phyloP scores from a whole-genome alignment of 92 coral and sea anemone species.

The Heteractis magnifica region DNA sequence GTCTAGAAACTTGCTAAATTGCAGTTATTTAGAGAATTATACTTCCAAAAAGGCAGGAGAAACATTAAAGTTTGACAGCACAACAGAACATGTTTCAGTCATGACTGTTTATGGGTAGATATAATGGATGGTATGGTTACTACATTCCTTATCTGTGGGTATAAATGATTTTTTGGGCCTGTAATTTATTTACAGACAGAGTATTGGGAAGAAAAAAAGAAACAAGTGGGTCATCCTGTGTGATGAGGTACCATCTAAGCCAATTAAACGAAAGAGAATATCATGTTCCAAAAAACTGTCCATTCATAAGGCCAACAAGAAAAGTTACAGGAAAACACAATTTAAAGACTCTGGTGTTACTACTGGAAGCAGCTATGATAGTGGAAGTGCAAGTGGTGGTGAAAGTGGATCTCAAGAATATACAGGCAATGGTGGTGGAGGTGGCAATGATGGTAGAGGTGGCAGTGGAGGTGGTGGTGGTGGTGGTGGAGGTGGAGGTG shows the following conservation, averaged over 20 bases:
- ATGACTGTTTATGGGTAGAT: too few relatives aligned
- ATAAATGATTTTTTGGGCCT: neutral
- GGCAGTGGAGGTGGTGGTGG: conserved; percentile 7
- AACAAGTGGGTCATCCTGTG: neutral
- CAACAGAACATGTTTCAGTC: too few relatives aligned
- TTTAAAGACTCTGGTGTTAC: conserved; percentile 29
- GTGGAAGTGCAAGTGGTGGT: conserved; percentile 37
- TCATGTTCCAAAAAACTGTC: neutral
- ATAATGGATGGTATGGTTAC: too few relatives aligned
- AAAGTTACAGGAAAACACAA: neutral
- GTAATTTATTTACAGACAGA: conserved; percentile 5
- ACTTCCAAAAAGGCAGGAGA: too few relatives aligned
- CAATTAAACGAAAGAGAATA: conserved; percentile 1
- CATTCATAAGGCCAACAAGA: neutral
- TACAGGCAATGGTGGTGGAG: neutral
- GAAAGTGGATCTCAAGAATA: conserved; percentile 22
- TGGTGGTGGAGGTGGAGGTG: conserved; percentile 38
- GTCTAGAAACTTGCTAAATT: too few relatives aligned
- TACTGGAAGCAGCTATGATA: conserved; percentile 26
- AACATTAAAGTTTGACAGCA: too few relatives aligned
- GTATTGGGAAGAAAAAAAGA: conserved; percentile 21
- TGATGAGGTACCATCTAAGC: neutral
- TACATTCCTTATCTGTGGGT: too few relatives aligned
- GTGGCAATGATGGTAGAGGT: conserved; percentile 24
- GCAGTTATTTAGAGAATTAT: too few relatives aligned